These are phyloP conservation scores for Hiodon tergisus DNA, from an alignment of 2,113 vertebrate genomes.

Conservation along the genomic window DNA sequence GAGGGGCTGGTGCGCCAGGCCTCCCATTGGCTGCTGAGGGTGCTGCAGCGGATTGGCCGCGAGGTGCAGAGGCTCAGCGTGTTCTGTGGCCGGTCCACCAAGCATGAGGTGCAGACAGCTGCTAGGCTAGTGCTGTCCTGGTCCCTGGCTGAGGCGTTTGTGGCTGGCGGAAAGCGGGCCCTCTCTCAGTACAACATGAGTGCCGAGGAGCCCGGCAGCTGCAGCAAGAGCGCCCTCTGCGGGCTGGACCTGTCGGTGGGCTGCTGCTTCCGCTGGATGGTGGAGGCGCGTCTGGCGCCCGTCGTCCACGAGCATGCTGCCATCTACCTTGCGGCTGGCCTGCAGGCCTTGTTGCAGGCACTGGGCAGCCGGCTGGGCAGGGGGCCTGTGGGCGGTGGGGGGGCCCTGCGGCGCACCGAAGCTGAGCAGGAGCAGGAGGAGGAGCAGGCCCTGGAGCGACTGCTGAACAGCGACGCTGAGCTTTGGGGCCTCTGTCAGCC, in stretches of 20 bases:
- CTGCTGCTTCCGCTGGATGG: conserved; percentile 73
- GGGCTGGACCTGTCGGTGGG: conserved; percentile 67
- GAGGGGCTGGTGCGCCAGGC: conserved; percentile 77
- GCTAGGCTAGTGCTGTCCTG: conserved; percentile 68
- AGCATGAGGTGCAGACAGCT: conserved; percentile 67
- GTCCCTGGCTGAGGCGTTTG: conserved; percentile 67
- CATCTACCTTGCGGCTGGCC: conserved; percentile 67
- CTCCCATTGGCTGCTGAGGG: conserved; percentile 52
- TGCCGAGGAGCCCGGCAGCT: conserved; percentile 61
- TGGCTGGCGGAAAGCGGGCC: conserved; percentile 62
- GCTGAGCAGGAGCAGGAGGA: not conserved
- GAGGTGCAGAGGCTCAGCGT: conserved; percentile 70
- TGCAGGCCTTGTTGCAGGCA: conserved; percentile 66
- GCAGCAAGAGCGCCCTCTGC: conserved; percentile 64
- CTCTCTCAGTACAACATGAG: conserved; percentile 72
- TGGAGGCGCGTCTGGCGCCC: conserved; percentile 65
- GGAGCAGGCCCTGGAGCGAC: conserved; percentile 58
- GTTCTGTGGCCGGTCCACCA: conserved; percentile 68
- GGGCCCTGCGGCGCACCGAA: not conserved
- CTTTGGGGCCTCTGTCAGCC: conserved; percentile 71
- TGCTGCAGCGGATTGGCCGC: conserved; percentile 61
- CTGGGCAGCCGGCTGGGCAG: conserved; percentile 47
- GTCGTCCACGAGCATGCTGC: conserved; percentile 70
- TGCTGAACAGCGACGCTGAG: conserved; percentile 65
- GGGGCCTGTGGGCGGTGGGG: not conserved